Conservation (phyloP, 1,140 invertebrate species). For the Sminthurinus signatus region DNA sequence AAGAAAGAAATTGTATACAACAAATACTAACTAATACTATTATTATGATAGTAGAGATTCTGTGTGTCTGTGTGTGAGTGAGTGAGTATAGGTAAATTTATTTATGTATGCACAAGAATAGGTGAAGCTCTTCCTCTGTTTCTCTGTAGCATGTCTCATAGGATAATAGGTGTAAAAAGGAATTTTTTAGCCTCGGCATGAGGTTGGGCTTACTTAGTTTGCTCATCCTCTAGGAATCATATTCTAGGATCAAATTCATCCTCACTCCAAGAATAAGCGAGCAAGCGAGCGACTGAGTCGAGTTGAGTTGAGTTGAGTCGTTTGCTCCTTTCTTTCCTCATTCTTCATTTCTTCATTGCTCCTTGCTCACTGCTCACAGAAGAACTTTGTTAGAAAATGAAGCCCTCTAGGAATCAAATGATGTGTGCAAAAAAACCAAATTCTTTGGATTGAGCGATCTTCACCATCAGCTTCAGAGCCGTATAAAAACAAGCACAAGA, state of each 20-base stretch:
- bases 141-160: slow-evolving; percentile 17
- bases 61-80: not conserved
- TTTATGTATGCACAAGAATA: slow-evolving; percentile 8
- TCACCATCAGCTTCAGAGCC: slow-evolving; percentile 6
- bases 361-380: not conserved
- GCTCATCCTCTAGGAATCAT: slow-evolving; percentile 14
- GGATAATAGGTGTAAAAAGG: slow-evolving; percentile 17
- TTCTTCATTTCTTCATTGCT: not conserved
- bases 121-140: slow-evolving; percentile 8
- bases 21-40: slow-evolving; percentile 10
- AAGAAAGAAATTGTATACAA: not conserved
- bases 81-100: slow-evolving; percentile 1
- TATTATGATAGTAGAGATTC: slow-evolving; percentile 1
- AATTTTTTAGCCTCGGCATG: slow-evolving; percentile 13
- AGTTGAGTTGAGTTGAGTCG: slow-evolving; percentile 11
- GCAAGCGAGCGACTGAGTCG: no score
- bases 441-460: slow-evolving; percentile 27
- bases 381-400: slow-evolving; percentile 15
- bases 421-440: slow-evolving; percentile 26
- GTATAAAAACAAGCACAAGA: no score
- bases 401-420: slow-evolving; percentile 27
- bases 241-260: not conserved
- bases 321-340: slow-evolving; percentile 3
- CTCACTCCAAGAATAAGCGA: no score
- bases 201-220: slow-evolving; percentile 13